Percentiles rank a stretch among this genome's conserved stretches.
phyloP scores from a whole-genome alignment of 2,888 invertebrate species.

The Mactromeris polynyma region DNA sequence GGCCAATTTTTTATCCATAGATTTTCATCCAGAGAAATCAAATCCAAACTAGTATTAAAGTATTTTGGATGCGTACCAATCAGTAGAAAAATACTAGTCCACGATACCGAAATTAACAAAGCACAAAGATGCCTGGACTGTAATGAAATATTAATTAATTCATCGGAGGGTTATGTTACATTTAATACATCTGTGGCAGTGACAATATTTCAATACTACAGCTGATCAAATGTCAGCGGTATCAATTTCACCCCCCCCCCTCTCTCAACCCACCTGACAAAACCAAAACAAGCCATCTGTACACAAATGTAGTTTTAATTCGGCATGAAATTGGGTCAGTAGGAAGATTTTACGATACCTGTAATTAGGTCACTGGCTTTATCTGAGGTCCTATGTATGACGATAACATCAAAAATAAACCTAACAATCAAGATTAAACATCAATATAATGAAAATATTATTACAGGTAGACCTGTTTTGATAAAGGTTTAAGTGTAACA shows the following conservation, averaged over 20 bases:
- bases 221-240: background rate
- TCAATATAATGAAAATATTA: background rate
- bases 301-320: background rate
- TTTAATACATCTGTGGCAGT: background rate
- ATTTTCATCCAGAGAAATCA: background rate
- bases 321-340: background rate
- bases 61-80: background rate
- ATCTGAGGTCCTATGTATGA: background rate
- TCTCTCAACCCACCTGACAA: background rate
- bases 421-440: background rate
- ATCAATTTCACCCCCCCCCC: background rate
- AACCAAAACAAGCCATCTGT: background rate
- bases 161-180: background rate
- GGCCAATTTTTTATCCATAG: background rate
- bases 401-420: conserved; percentile 10
- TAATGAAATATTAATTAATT: background rate
- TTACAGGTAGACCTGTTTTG: background rate
- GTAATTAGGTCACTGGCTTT: background rate
- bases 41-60: background rate
- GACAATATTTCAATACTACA: background rate
- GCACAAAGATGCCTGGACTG: background rate
- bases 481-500: background rate
- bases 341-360: background rate
- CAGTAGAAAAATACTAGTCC: background rate
- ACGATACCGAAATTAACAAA: background rate